A percentile compares a stretch with the other conserved stretches of the same genome.
Conservation (phyloP, 2,113 vertebrate species). For the Hoplias malabaricus region DNA sequence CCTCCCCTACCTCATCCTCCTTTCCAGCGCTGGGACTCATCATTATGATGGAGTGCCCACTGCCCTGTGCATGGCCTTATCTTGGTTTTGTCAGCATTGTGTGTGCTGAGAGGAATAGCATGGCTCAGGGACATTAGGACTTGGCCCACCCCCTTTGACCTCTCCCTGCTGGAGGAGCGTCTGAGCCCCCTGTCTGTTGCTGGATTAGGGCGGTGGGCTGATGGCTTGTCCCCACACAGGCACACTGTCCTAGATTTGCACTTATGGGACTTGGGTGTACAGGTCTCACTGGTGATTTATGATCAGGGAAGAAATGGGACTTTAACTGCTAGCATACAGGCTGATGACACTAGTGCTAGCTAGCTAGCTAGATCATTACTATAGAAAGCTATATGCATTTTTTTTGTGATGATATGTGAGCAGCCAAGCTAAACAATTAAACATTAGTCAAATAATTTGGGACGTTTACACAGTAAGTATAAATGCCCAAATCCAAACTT, state of each 20-base stretch:
- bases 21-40: not conserved
- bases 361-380: no score
- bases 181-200: not conserved
- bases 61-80: not conserved
- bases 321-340: not conserved
- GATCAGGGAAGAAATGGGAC: not conserved
- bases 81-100: not conserved
- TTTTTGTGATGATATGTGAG: no score
- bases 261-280: not conserved
- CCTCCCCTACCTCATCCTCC: conserved; percentile 7
- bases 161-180: conserved; percentile 13
- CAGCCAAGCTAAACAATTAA: no score
- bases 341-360: no score
- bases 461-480: no score
- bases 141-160: conserved; percentile 13
- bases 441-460: no score
- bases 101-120: not conserved
- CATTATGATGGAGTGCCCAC: not conserved
- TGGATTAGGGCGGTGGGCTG: conserved; percentile 5
- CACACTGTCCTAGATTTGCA: not conserved
- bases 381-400: no score
- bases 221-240: not conserved
- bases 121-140: not conserved
- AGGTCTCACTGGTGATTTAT: not conserved
- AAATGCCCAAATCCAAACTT: no score